Percentiles rank a stretch among this genome's conserved stretches.
These are phyloP conservation scores for Hemicentrotus pulcherrimus DNA, from an alignment of 35 echinoderm and acorn worm species.

Conservation along the genomic window DNA sequence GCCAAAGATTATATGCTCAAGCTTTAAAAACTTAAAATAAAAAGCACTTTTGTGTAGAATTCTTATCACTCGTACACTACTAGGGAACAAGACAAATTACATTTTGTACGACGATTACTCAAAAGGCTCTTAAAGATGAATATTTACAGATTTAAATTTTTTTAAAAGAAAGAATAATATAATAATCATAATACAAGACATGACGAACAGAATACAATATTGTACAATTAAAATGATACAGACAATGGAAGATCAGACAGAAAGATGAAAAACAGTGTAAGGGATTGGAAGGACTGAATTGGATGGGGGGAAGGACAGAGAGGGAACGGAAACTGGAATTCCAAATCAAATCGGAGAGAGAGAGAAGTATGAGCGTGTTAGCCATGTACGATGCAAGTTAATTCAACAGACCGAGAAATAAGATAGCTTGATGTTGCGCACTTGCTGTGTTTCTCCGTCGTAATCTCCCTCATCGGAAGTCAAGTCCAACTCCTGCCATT, in stretches of 20 bases:
- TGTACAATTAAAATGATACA: background rate
- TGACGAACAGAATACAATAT: no score
- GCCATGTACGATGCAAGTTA: slow-evolving; percentile 53
- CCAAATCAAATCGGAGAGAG: background rate
- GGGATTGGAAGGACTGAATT: background rate
- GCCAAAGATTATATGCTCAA: no score
- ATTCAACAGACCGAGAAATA: slow-evolving; percentile 84
- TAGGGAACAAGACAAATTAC: no score
- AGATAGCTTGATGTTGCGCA: slow-evolving; percentile 67
- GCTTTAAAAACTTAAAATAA: no score
- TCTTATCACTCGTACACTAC: no score
- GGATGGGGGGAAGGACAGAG: background rate
- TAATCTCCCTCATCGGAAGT: slow-evolving; percentile 98
- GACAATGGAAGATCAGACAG: background rate
- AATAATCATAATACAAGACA: no score
- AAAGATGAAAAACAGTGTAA: background rate
- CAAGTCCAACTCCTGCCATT: slow-evolving; percentile 80
- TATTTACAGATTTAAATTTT: no score
- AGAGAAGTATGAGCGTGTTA: slow-evolving; percentile 18
- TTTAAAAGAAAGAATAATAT: no score
- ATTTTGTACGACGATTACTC: no score
- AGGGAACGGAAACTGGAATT: background rate
- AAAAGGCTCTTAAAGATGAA: no score
- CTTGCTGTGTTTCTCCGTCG: slow-evolving; percentile 79
- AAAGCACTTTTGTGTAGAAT: no score